Percentiles rank a stretch among this genome's conserved stretches.
phyloP scores from a whole-genome alignment of 2,797 vertebrate species.

The Anomalospiza imberbis region DNA sequence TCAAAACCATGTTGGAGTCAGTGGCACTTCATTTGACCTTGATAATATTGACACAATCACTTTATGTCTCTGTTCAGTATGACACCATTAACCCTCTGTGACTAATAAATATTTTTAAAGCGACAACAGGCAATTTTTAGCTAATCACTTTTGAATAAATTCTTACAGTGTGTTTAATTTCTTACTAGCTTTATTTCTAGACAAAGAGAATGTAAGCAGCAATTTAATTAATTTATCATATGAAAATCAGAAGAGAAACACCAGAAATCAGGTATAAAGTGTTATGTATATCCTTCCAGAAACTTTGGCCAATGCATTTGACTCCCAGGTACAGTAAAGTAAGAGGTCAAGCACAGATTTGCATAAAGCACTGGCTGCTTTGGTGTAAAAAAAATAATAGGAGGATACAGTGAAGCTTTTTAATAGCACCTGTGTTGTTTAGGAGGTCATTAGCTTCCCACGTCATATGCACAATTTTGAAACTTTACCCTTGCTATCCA shows the following conservation, averaged over 20 bases:
- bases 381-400: not conserved
- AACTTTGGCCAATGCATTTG: not conserved
- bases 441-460: not conserved
- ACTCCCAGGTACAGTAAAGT: not conserved
- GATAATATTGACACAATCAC: constrained; percentile 70
- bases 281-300: not conserved
- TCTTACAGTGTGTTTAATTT: not conserved
- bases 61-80: constrained; percentile 37
- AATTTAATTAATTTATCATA: not conserved
- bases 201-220: not conserved
- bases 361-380: not conserved
- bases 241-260: not conserved
- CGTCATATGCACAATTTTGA: not conserved
- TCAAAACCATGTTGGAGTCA: constrained; percentile 57
- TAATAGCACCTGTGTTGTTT: not conserved
- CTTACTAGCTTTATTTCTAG: not conserved
- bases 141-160: not conserved
- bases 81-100: constrained; percentile 60
- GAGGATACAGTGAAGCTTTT: not conserved
- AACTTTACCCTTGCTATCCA: not conserved
- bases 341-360: not conserved
- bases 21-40: constrained; percentile 49
- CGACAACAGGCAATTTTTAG: not conserved
- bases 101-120: constrained; percentile 51
- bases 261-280: not conserved